Base-by-base conservation (phyloP, 2,797 vertebrate genomes). In the Petrocephalus schoutedeni region DNA sequence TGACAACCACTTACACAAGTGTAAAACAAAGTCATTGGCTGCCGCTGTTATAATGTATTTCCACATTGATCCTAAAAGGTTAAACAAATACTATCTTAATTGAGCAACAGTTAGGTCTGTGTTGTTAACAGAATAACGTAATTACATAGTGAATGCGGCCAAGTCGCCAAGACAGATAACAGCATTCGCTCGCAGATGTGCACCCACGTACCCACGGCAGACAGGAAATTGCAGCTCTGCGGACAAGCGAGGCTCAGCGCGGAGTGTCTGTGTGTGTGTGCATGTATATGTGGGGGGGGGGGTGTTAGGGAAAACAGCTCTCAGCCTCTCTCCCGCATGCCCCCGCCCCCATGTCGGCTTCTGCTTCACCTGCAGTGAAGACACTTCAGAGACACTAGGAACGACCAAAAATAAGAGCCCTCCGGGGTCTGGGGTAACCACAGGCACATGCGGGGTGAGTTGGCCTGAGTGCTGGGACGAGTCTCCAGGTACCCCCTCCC, bases 201-300 rank as follows among this genome's bases (percentile, higher is more conserved):
- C 32, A 36, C 21, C 45, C 41, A 71, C n/a, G 3, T 83, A 58
- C 28, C 12, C 16, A 36, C 14, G 1, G 84, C 56, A 58, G 84
- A 86, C 53, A 86, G 54, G 84, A 86, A 86, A 57, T 56, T 85
- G 53, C 83, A 85, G 83, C 28, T 85, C 53, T 85, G 32, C 2
- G 23, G 23, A 41, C 14, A n/a, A 59, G 56, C 32, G 19, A 85
- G 21, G 10, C 23, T 32, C 53, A 54, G 53, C 2, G 21, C 54
- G 6, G 7, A 77, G 41, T 49, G 71, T 41, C 36, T 19, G 16
- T 36, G 1, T 74, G 71, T 74, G n/a, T 64, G 6, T 16, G 41
- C 2, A 4, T 41, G 41, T 45, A 4, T 57, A 6, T 56, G 8
- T 56, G 16, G 1, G 59, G 23, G 23, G 23, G 64, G 64, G 28